These are phyloP conservation scores for Pomacea canaliculata DNA, from an alignment of 2,888 invertebrate species.

Conservation along the genomic window DNA sequence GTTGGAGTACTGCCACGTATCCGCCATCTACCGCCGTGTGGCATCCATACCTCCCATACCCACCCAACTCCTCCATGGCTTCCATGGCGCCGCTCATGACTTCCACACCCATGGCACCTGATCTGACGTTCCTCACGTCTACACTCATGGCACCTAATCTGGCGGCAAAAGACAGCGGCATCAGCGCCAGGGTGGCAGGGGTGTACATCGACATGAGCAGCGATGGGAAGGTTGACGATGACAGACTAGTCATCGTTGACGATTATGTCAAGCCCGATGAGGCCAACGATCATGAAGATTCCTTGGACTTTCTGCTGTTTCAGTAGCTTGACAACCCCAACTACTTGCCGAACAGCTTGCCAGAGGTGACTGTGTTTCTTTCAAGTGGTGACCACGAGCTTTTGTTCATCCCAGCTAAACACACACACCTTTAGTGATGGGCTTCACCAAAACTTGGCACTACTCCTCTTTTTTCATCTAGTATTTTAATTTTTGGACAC, in stretches of 20 bases:
- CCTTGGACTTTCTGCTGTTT: conserved; percentile 10
- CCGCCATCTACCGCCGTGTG: not conserved
- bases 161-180: not conserved
- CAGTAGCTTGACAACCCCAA: not conserved
- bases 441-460: too few relatives aligned
- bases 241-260: not conserved
- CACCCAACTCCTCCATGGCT: not conserved
- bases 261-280: conserved; percentile 7
- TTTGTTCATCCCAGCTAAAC: too few relatives aligned
- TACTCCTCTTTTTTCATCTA: too few relatives aligned
- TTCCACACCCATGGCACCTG: not conserved
- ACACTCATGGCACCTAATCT: not conserved
- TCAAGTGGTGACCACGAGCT: too few relatives aligned
- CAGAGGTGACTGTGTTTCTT: too few relatives aligned
- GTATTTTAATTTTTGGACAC: too few relatives aligned
- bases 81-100: not conserved
- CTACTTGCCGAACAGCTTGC: too few relatives aligned
- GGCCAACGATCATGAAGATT: not conserved
- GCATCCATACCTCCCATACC: not conserved
- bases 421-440: too few relatives aligned
- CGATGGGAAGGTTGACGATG: not conserved
- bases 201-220: conserved; percentile 22
- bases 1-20: not conserved
- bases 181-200: not conserved
- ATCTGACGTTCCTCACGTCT: not conserved